Evolutionary conservation across 2,113 vertebrate species (phyloP).

Genomic region (Myiagra hebetior): DNA sequence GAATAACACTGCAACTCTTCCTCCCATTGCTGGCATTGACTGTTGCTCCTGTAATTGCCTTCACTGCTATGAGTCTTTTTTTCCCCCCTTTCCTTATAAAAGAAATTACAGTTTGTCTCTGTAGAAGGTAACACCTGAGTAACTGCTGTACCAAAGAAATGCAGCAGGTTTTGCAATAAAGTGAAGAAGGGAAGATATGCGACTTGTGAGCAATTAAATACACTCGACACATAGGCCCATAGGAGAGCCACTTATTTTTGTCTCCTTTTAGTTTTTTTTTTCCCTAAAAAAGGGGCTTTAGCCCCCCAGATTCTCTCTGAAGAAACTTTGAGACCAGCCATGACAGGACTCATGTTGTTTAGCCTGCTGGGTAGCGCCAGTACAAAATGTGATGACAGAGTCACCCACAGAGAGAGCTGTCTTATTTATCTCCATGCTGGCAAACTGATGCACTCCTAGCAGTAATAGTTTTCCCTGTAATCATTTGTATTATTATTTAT

Average conservation of each 20-base stretch:
- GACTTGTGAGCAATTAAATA: constrained; percentile 49
- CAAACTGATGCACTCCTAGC: constrained; percentile 53
- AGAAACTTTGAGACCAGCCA: constrained; percentile 34
- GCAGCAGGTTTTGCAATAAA: constrained; percentile 45
- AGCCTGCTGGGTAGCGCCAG: background rate
- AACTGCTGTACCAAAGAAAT: constrained; percentile 30
- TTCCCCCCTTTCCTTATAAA: background rate
- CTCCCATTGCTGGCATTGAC: background rate
- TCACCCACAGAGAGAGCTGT: constrained; percentile 48
- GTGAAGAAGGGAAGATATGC: background rate
- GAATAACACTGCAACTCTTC: background rate
- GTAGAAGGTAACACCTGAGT: constrained; percentile 56
- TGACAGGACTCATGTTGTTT: constrained; percentile 12
- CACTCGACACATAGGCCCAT: background rate
- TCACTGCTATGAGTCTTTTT: background rate
- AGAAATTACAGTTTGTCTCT: constrained; percentile 45
- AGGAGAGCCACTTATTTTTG: constrained; percentile 9
- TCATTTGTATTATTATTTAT: constrained; percentile 68
- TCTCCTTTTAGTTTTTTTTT: constrained; percentile 11
- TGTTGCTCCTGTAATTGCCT: constrained; percentile 23
- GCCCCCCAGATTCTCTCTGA: constrained; percentile 11
- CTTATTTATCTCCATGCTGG: constrained; percentile 52
- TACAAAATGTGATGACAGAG: constrained; percentile 33
- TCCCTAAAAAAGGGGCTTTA: constrained; percentile 14
- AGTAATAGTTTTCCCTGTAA: constrained; percentile 17